Base-by-base conservation (phyloP, 2,888 invertebrate species). In the Litoditis marina region DNA sequence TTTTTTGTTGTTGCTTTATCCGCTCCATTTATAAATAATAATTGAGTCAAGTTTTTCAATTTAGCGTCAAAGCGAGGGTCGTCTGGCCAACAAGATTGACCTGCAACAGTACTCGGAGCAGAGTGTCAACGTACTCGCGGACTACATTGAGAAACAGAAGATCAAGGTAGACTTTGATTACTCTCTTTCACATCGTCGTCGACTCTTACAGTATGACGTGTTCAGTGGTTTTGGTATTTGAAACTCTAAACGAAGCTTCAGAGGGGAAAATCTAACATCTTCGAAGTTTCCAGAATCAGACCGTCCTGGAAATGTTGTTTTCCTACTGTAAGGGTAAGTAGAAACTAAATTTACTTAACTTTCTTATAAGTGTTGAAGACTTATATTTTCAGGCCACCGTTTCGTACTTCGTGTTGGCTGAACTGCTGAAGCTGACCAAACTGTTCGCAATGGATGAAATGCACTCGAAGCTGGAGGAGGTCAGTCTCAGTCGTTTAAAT, bases 371-470 rank as follows among this genome's bases (percentile, higher is more conserved):
- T n/a, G n/a, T n/a, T n/a, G n/a, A n/a, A n/a, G n/a, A n/a, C n/a
- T n/a, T n/a, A n/a, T n/a, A n/a, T n/a, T n/a, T n/a, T n/a, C n/a
- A 39, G 22, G 39, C 51, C 3, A 13, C 25, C 8, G 39, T 59
- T 46, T 59, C 59, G 30, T 59, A 51, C 59, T 51, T 32, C 42
- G n/a, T 25, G 1, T 16, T 59, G 39, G 59, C 59, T 11, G 59
- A 59, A 19, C 31, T 59, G 13, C 36, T 59, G 19, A 50, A 42
- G 19, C 30, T 59, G 50, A 22, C 36, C 25, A 59, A 59, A 32
- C 27, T 31, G 7, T 50, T 59, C 22, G 34, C 16, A 13, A 59
- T 59, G 32, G 59, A 50, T 19, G 51, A 59, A 16, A 30, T 59
- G 39, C 11, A 25, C 44, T 51, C 50, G 31, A 50, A 59, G 42